phyloP scores from a whole-genome alignment of 2,797 vertebrate species.

The Coregonus sp. region DNA sequence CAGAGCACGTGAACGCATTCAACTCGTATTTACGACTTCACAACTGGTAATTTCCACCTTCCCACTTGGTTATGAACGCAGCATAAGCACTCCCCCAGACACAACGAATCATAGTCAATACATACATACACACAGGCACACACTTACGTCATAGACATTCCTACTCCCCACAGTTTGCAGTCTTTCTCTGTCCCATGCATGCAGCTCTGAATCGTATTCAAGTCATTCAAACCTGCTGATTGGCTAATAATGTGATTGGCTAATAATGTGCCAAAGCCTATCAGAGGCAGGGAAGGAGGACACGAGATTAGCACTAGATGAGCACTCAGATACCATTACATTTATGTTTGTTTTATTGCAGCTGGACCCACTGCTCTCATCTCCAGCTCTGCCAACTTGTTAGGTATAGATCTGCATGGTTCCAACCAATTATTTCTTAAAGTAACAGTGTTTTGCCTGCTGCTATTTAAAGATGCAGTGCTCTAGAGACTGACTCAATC shows the following conservation, averaged over 20 bases:
- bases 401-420: slow-evolving; percentile 9
- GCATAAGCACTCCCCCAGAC: slow-evolving; percentile 32
- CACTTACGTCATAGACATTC: slow-evolving; percentile 19
- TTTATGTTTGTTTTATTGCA: slow-evolving; percentile 37
- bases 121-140: slow-evolving; percentile 21
- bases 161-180: slow-evolving; percentile 25
- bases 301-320: slow-evolving; percentile 52
- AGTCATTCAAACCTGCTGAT: slow-evolving; percentile 68
- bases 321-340: slow-evolving; percentile 45
- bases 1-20: no score
- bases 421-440: slow-evolving; percentile 18
- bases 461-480: neutral
- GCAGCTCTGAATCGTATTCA: slow-evolving; percentile 35
- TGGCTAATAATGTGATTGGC: slow-evolving; percentile 74
- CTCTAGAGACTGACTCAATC: neutral
- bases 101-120: slow-evolving; percentile 40
- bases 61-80: no score
- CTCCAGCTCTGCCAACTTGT: slow-evolving; percentile 43
- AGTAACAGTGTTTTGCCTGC: slow-evolving; percentile 29
- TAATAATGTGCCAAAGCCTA: slow-evolving; percentile 69
- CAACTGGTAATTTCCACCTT: no score
- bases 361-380: slow-evolving; percentile 37
- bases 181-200: neutral
- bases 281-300: slow-evolving; percentile 55
- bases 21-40: no score